Percentiles rank a stretch among this genome's conserved stretches.
Evolutionary conservation across 2,113 vertebrate species (phyloP).

Genomic region (Pimephales promelas): DNA sequence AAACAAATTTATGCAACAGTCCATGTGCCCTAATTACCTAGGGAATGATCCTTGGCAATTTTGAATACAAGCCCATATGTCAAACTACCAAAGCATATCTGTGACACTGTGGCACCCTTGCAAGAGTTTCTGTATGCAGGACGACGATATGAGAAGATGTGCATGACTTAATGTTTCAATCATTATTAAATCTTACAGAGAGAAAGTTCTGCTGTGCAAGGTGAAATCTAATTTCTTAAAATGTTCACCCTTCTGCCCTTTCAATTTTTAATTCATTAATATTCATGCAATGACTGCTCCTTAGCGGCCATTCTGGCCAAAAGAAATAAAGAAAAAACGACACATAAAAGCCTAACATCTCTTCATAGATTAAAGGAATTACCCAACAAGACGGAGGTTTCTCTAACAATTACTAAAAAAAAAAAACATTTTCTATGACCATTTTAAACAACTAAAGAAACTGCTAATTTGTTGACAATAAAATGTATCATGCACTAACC

Average conservation of each 20-base stretch:
- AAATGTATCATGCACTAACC: not conserved
- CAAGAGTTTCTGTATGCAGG: not conserved
- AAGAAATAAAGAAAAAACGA: not conserved
- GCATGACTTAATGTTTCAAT: slow-evolving; percentile 25
- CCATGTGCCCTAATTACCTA: slow-evolving; percentile 21
- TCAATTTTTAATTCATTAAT: slow-evolving; percentile 39
- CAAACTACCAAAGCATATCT: slow-evolving; percentile 24
- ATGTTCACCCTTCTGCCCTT: slow-evolving; percentile 41
- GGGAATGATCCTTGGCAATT: slow-evolving; percentile 36
- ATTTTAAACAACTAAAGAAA: not conserved
- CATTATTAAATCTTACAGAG: slow-evolving; percentile 20
- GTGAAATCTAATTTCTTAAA: slow-evolving; percentile 45
- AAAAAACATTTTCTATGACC: not conserved
- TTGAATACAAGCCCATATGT: slow-evolving; percentile 26
- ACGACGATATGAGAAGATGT: not conserved
- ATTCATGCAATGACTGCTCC: slow-evolving; percentile 31
- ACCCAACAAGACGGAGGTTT: not conserved
- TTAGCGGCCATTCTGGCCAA: slow-evolving; percentile 10
- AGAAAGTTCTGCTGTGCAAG: slow-evolving; percentile 23
- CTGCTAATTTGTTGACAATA: not conserved
- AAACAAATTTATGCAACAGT: slow-evolving; percentile 18
- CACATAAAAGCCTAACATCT: not conserved
- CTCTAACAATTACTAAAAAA: not conserved
- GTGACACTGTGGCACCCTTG: not conserved
- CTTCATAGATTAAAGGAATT: not conserved